A percentile compares a stretch with the other conserved stretches of the same genome.
Evolutionary conservation across 1,140 invertebrate genomes (phyloP).

Genomic region (Cotesia typhae): DNA sequence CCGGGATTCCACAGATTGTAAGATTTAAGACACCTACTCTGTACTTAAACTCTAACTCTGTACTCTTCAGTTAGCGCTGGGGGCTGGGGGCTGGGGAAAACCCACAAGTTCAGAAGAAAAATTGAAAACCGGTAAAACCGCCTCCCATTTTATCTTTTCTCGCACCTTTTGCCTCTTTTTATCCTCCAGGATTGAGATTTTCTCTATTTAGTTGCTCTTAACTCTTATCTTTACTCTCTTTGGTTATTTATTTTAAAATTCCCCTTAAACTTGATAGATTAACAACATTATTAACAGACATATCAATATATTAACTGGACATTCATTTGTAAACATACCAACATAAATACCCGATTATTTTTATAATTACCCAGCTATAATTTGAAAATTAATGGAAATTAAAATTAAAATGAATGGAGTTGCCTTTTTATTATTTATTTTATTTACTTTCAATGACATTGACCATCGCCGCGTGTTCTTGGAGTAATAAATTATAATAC

Average conservation of each 20-base stretch:
- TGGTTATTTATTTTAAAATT: not conserved
- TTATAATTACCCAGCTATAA: not conserved
- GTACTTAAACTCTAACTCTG: not conserved
- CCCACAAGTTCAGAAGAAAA: slow-evolving; percentile 15
- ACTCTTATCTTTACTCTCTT: not conserved
- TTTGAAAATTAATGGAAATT: not conserved
- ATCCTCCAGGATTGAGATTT: not conserved
- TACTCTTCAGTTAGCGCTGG: not conserved
- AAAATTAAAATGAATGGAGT: not conserved
- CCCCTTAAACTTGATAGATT: slow-evolving; percentile 10
- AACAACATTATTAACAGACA: slow-evolving; percentile 1
- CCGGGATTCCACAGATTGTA: slow-evolving; percentile 36
- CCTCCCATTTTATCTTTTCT: slow-evolving; percentile 17
- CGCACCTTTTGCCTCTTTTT: not conserved
- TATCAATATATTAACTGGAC: too few species aligned
- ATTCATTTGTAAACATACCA: too few species aligned
- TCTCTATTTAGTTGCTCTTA: slow-evolving; percentile 6
- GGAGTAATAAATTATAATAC: not conserved
- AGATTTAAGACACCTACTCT: slow-evolving; percentile 33
- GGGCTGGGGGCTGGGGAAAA: not conserved
- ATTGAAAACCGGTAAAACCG: slow-evolving; percentile 34
- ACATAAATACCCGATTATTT: not conserved
- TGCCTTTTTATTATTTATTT: not conserved
- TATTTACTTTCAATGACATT: too few species aligned
- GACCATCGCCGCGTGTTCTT: not conserved